A percentile compares a stretch with the other conserved stretches of the same genome.
phyloP scores from a whole-genome alignment of 2,888 invertebrate species.

The Trypoxylon attenuatum region DNA sequence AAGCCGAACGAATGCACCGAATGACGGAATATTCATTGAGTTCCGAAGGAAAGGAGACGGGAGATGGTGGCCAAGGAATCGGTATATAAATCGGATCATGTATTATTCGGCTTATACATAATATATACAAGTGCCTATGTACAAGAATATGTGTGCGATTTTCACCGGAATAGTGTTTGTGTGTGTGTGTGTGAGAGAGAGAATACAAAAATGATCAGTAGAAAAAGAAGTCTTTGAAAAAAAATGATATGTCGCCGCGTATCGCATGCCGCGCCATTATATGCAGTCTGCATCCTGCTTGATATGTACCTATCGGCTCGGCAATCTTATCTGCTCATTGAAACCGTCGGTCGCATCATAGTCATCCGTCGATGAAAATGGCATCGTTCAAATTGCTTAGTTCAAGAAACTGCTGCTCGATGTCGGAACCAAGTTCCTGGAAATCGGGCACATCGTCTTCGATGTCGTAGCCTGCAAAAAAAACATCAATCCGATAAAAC shows the following conservation, averaged over 20 bases:
- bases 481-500: too few relatives aligned
- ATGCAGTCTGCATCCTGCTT: not conserved
- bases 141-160: slow-evolving; percentile 63
- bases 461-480: slow-evolving; percentile 62
- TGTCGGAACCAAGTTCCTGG: slow-evolving; percentile 69
- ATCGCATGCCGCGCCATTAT: not conserved
- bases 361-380: slow-evolving; percentile 67
- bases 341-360: not conserved
- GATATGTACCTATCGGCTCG: too few relatives aligned
- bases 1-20: slow-evolving; percentile 50
- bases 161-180: not conserved
- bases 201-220: slow-evolving; percentile 37
- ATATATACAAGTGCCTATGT: slow-evolving; percentile 63
- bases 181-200: slow-evolving; percentile 14
- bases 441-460: slow-evolving; percentile 67
- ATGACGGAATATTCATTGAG: too few relatives aligned
- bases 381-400: slow-evolving; percentile 68
- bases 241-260: too few relatives aligned
- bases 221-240: slow-evolving; percentile 44
- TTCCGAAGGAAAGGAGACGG: not conserved
- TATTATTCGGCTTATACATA: slow-evolving; percentile 40
- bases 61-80: too few relatives aligned
- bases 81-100: too few relatives aligned
- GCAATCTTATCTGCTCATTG: too few relatives aligned
- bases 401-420: slow-evolving; percentile 72